These are phyloP conservation scores for Leucopternis melanops DNA, from an alignment of 2,113 vertebrate species.

Conservation along the genomic window DNA sequence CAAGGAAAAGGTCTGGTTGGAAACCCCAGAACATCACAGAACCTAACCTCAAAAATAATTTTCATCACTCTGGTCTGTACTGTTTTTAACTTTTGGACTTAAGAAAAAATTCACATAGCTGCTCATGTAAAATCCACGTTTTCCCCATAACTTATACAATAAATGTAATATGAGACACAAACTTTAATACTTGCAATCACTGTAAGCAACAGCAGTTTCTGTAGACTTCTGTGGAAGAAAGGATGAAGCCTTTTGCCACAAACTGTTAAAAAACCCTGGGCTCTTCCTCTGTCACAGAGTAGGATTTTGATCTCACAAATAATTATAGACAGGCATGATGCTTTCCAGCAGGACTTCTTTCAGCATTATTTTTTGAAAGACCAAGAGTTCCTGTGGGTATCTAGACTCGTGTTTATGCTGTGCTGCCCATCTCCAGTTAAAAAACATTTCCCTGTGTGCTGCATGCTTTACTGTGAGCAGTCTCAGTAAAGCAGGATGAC, in stretches of 20 bases:
- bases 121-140: background rate
- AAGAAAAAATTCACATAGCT: background rate
- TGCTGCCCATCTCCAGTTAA: background rate
- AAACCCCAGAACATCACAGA: background rate
- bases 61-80: background rate
- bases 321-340: background rate
- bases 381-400: background rate
- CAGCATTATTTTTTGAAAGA: background rate
- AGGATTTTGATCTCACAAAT: background rate
- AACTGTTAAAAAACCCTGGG: background rate
- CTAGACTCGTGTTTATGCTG: background rate
- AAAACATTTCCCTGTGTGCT: background rate
- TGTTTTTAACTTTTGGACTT: background rate
- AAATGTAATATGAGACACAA: background rate
- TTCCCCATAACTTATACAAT: background rate
- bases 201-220: background rate
- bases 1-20: background rate
- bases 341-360: background rate
- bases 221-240: background rate
- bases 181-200: background rate
- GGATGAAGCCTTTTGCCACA: background rate
- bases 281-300: background rate
- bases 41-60: background rate
- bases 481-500: background rate
- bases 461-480: background rate